Percentiles rank a stretch among this genome's conserved stretches.
These are phyloP conservation scores for Rhingia campestris DNA, from an alignment of 2,888 invertebrate genomes.

Conservation along the genomic window DNA sequence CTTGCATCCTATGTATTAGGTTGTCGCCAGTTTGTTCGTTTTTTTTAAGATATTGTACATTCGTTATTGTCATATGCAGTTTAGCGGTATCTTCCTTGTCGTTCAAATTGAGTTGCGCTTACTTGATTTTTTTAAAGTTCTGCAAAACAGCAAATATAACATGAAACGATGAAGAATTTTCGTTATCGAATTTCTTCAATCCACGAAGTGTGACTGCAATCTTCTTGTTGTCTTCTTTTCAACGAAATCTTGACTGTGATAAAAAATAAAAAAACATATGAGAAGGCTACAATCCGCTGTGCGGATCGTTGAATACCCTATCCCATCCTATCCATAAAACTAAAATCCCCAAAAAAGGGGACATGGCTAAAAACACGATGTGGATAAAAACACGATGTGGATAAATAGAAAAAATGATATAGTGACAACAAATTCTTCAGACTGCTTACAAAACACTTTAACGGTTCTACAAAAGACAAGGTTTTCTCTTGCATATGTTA, in stretches of 20 bases:
- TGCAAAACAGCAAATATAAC: constrained; percentile 90
- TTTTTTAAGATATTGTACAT: constrained; percentile 86
- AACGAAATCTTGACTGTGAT: constrained; percentile 72
- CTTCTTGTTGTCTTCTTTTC: constrained; percentile 83
- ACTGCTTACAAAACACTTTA: too few species aligned
- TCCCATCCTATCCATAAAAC: too few species aligned
- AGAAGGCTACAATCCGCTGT: too few species aligned
- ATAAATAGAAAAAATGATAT: too few species aligned
- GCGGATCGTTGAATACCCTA: too few species aligned
- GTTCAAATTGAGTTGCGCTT: constrained; percentile 85
- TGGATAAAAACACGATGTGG: too few species aligned
- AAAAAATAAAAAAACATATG: too few species aligned
- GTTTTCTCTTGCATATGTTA: too few species aligned
- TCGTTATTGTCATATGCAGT: constrained; percentile 94
- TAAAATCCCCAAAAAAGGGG: too few species aligned
- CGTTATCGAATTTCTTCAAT: constrained; percentile 96
- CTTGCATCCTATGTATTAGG: constrained; percentile 86
- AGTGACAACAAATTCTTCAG: too few species aligned
- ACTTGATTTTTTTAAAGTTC: constrained; percentile 85
- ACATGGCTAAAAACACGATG: too few species aligned
- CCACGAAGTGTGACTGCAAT: constrained; percentile 87
- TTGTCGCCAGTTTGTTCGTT: constrained; percentile 80
- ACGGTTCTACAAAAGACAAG: too few species aligned
- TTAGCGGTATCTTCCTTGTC: constrained; percentile 87
- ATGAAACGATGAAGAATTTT: constrained; percentile 88